phyloP scores from a whole-genome alignment of 2,113 vertebrate species.

The Lepisosteus oculatus region DNA sequence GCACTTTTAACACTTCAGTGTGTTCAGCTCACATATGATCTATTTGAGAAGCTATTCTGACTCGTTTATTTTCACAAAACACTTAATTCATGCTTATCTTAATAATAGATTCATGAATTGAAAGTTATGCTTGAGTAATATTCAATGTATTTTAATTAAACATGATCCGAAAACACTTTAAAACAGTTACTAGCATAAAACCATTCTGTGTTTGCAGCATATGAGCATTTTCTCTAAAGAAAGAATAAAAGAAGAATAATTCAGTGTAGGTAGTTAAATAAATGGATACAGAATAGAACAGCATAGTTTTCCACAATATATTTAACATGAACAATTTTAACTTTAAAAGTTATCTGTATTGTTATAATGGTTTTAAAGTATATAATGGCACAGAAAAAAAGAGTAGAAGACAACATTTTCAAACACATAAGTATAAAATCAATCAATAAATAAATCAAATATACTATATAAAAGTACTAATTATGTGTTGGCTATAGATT shows the following conservation, averaged over 20 bases:
- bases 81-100: not conserved
- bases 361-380: conserved; percentile 64
- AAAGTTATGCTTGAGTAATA: conserved; percentile 56
- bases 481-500: conserved; percentile 71
- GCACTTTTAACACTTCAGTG: conserved; percentile 7
- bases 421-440: conserved; percentile 72
- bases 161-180: conserved; percentile 74
- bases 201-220: conserved; percentile 59
- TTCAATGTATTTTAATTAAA: conserved; percentile 75
- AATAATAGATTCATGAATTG: conserved; percentile 28
- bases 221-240: conserved; percentile 66
- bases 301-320: conserved; percentile 45
- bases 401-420: conserved; percentile 61
- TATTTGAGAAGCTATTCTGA: too few relatives aligned
- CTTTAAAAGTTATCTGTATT: conserved; percentile 62
- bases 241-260: conserved; percentile 53
- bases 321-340: conserved; percentile 52
- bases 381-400: conserved; percentile 67
- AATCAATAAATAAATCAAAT: conserved; percentile 83
- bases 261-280: conserved; percentile 64
- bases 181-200: conserved; percentile 61
- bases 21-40: too few relatives aligned
- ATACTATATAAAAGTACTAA: conserved; percentile 76
- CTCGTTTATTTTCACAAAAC: not conserved
- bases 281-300: conserved; percentile 38